Evolutionary conservation across 2,888 invertebrate species (phyloP).

Genomic region (Eurois occulta): DNA sequence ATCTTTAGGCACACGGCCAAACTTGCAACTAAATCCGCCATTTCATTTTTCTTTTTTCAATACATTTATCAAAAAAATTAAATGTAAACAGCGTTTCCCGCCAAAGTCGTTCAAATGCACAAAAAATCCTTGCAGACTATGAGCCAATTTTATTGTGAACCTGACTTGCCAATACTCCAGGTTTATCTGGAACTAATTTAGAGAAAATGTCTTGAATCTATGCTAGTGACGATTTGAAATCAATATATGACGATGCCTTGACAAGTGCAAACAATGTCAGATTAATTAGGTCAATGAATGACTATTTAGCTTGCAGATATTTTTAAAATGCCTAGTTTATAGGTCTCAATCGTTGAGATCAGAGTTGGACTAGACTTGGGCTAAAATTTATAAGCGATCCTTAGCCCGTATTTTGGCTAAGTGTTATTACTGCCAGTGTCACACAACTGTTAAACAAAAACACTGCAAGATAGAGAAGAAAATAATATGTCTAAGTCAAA

Average conservation of each 20-base stretch:
- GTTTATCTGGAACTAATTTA: not conserved
- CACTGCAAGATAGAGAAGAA: not conserved
- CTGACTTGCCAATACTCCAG: not conserved
- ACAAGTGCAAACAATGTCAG: not conserved
- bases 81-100: not conserved
- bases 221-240: not conserved
- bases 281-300: not conserved
- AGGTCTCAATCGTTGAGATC: not conserved
- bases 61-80: not conserved
- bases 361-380: not conserved
- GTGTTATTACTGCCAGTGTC: not conserved
- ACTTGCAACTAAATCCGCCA: not conserved
- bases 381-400: not conserved
- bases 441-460: not conserved
- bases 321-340: not conserved
- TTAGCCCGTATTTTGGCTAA: not conserved
- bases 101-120: not conserved
- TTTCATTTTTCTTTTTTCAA: not conserved
- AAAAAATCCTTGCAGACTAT: not conserved
- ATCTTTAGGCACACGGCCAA: not conserved
- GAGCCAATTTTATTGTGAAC: not conserved
- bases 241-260: not conserved
- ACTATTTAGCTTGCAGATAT: not conserved
- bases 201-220: not conserved
- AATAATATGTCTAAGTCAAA: not conserved